Evolutionary conservation across 2,797 vertebrate species (phyloP).

Genomic region (Sebastiscus albofasciatus): DNA sequence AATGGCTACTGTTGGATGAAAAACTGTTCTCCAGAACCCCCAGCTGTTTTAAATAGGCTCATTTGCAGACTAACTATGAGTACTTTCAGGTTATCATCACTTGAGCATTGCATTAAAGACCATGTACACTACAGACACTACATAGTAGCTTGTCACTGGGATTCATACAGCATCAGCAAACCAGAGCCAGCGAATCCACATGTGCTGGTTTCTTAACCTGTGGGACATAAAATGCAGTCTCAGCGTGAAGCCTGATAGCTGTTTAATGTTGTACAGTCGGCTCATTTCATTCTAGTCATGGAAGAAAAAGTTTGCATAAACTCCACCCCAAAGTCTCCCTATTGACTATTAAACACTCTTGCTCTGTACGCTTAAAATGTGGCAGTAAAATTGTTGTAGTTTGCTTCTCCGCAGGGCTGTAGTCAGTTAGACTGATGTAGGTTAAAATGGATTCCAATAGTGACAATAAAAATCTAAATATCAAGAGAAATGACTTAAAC

Average conservation of each 20-base stretch:
- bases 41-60: conserved; percentile 24
- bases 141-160: neutral
- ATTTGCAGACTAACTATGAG: conserved; percentile 11
- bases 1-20: conserved; percentile 42
- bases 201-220: conserved; percentile 10
- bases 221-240: conserved; percentile 8
- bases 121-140: neutral
- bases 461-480: neutral
- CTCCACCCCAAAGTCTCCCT: conserved; percentile 23
- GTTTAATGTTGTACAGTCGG: conserved; percentile 37
- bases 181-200: conserved; percentile 11
- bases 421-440: neutral
- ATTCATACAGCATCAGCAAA: neutral
- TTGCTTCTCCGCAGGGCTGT: neutral
- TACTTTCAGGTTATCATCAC: conserved; percentile 14
- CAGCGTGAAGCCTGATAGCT: conserved; percentile 23
- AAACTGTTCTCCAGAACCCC: neutral
- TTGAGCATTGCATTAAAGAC: neutral
- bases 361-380: conserved; percentile 1
- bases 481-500: neutral
- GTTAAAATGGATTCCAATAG: neutral
- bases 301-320: conserved; percentile 23
- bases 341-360: neutral
- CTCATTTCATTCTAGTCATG: conserved; percentile 47
- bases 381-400: neutral